Conservation (phyloP, 2,797 vertebrate species). For the Acridotheres tristis region DNA sequence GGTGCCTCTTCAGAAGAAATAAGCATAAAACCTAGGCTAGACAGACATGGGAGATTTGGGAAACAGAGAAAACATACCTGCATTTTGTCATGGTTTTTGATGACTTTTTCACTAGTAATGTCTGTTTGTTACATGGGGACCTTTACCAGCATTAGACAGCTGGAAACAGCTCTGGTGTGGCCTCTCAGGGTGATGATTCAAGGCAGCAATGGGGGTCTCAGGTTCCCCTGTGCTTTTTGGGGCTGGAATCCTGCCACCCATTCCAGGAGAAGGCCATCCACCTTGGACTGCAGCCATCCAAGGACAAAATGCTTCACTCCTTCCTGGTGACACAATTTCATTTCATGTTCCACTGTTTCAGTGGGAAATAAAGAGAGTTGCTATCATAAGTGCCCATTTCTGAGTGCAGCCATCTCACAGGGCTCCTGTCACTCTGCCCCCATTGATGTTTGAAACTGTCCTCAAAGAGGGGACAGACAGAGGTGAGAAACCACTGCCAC, state of each 20-base stretch:
- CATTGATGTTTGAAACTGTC: background rate
- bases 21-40: background rate
- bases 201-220: rapidly evolving
- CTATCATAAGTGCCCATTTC: background rate
- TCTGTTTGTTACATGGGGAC: rapidly evolving
- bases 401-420: background rate
- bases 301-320: background rate
- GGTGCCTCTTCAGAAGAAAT: background rate
- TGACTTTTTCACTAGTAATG: background rate
- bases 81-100: background rate
- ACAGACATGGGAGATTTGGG: background rate
- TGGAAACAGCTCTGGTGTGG: background rate
- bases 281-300: background rate
- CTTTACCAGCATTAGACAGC: rapidly evolving
- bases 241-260: background rate
- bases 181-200: background rate
- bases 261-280: background rate
- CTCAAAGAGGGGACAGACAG: background rate
- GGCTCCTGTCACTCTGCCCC: background rate
- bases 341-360: background rate
- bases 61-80: background rate
- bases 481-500: background rate
- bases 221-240: background rate
- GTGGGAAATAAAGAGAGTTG: background rate
- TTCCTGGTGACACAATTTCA: background rate